Evolutionary conservation across 2,888 invertebrate species (phyloP).

Genomic region (Acleris sparsana): DNA sequence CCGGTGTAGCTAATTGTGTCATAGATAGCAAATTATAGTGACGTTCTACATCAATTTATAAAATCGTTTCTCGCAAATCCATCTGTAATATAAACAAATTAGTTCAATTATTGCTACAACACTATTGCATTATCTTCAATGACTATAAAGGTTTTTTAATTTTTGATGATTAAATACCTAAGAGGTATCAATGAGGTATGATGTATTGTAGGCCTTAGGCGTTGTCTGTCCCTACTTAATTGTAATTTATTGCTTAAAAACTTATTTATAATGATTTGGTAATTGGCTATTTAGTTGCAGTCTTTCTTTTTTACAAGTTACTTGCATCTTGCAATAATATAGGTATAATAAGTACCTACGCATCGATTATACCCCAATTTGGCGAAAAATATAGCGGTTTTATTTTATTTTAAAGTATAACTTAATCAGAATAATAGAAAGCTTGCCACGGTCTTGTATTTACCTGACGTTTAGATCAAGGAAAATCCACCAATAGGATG

Average conservation of each 20-base stretch:
- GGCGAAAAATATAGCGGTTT: too few species aligned
- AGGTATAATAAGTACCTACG: too few species aligned
- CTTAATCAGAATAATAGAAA: too few species aligned
- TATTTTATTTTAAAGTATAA: too few species aligned
- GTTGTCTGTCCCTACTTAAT: conserved; percentile 5
- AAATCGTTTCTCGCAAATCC: conserved; percentile 13
- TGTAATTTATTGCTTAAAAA: conserved; percentile 13
- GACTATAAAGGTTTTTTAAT: neutral
- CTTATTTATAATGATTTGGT: conserved; percentile 5
- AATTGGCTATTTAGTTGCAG: too few species aligned
- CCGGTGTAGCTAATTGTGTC: neutral
- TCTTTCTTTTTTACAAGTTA: too few species aligned
- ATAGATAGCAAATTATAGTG: conserved; percentile 7
- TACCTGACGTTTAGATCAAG: too few species aligned
- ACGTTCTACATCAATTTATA: conserved; percentile 13
- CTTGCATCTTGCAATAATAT: too few species aligned
- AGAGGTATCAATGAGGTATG: neutral
- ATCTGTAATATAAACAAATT: conserved; percentile 18
- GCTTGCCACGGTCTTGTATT: too few species aligned
- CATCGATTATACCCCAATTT: too few species aligned
- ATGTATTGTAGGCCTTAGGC: neutral
- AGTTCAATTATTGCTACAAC: conserved; percentile 2
- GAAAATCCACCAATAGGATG: too few species aligned
- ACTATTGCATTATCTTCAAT: neutral
- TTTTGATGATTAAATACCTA: conserved; percentile 7